phyloP scores from a whole-genome alignment of 2,888 invertebrate genomes.

The Polietes domitor region DNA sequence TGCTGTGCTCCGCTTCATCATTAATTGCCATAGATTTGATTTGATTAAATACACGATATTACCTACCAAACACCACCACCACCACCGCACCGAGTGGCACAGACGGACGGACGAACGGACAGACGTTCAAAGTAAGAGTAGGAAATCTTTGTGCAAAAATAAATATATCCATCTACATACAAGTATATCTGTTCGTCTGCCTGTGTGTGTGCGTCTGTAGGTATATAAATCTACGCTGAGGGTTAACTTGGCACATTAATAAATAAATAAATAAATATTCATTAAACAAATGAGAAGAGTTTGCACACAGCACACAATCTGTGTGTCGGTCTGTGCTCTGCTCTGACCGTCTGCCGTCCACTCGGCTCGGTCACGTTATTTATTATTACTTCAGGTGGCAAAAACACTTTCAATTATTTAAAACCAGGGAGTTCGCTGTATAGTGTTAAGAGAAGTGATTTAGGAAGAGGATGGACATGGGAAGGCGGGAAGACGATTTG shows the following conservation, averaged over 20 bases:
- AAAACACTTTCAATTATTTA: no score
- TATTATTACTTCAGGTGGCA: background rate
- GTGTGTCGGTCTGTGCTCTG: no score
- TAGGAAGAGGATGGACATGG: no score
- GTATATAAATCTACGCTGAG: background rate
- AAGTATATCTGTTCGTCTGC: no score
- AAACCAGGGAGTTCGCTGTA: no score
- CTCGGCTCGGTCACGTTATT: background rate
- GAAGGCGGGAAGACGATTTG: no score
- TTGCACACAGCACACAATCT: background rate
- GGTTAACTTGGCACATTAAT: background rate
- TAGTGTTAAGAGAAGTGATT: no score
- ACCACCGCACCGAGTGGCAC: no score
- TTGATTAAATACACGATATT: no score
- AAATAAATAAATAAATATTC: background rate
- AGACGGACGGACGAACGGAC: background rate
- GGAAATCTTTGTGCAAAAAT: background rate
- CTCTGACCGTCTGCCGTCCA: no score
- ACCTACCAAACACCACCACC: no score
- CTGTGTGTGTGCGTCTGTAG: no score
- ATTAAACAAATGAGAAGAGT: background rate
- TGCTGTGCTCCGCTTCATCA: background rate
- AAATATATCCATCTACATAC: background rate
- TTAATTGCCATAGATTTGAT: background rate
- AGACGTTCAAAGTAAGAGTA: background rate